Percentiles rank a stretch among this genome's conserved stretches.
Evolutionary conservation across 2,888 invertebrate species (phyloP).

Genomic region (Hofmannophila pseudospretella): DNA sequence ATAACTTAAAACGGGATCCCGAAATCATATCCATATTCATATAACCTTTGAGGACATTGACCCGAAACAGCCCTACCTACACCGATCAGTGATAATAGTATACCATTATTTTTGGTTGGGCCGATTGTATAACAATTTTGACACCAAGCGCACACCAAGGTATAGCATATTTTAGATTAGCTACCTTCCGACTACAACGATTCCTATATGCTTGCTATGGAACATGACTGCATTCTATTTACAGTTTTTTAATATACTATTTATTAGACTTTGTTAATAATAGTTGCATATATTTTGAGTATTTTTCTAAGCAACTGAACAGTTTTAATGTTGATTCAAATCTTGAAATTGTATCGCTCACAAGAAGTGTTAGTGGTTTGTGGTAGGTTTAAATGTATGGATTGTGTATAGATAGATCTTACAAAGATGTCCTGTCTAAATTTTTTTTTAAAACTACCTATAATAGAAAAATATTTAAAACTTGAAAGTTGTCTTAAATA

Average conservation of each 20-base stretch:
- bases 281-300: slow-evolving; percentile 29
- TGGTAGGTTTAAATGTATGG: not conserved
- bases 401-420: too few relatives aligned
- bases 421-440: too few relatives aligned
- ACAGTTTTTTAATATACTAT: slow-evolving; percentile 30
- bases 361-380: not conserved
- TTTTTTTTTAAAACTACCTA: too few relatives aligned
- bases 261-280: slow-evolving; percentile 32
- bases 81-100: too few relatives aligned
- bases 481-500: too few relatives aligned
- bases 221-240: slow-evolving; percentile 43
- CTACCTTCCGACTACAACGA: slow-evolving; percentile 36
- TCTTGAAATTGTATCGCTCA: not conserved
- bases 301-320: slow-evolving; percentile 36
- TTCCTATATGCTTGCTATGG: slow-evolving; percentile 41
- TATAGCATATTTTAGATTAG: slow-evolving; percentile 15
- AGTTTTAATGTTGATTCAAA: too few relatives aligned
- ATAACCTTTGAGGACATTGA: too few relatives aligned
- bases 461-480: too few relatives aligned
- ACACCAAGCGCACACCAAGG: not conserved
- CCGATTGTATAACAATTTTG: not conserved
- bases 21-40: too few relatives aligned
- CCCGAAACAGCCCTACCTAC: too few relatives aligned
- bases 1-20: too few relatives aligned
- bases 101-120: too few relatives aligned